Evolutionary conservation across 53 echinoderm and acorn worm species (phyloP).

Genomic region (Echinarachnius parma): DNA sequence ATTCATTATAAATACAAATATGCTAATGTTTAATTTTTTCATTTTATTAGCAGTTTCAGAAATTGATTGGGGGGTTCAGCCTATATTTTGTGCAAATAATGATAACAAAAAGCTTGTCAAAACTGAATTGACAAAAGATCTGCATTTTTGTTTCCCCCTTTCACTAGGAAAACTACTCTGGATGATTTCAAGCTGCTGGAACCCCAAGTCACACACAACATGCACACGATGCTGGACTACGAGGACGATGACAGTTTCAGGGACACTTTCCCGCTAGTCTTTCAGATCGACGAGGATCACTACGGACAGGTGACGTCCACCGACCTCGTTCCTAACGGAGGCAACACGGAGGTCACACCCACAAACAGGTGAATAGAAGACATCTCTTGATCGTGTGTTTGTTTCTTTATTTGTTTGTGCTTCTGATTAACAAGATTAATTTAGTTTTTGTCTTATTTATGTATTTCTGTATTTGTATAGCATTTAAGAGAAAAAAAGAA

Average conservation of each 20-base stretch:
- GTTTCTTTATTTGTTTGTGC: no score
- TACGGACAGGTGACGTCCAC: constrained; percentile 69
- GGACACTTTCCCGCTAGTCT: constrained; percentile 64
- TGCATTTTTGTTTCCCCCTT: not conserved
- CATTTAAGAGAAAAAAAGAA: no score
- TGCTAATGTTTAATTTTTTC: no score
- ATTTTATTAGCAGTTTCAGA: no score
- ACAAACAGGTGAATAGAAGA: constrained; percentile 69
- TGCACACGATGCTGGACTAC: constrained; percentile 73
- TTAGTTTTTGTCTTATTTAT: no score
- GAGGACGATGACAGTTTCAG: constrained; percentile 66
- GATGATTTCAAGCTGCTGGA: constrained; percentile 87
- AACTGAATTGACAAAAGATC: not conserved
- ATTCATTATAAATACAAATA: no score
- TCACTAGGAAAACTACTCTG: constrained; percentile 58
- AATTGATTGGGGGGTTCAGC: no score
- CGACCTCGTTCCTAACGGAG: constrained; percentile 75
- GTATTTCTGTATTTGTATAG: no score
- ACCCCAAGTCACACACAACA: constrained; percentile 55
- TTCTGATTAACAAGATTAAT: no score
- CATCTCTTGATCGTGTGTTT: no score
- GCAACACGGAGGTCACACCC: constrained; percentile 59
- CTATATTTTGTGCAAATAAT: no score
- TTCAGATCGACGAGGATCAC: constrained; percentile 59
- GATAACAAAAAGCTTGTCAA: no score